Conservation (phyloP, 2,797 vertebrate genomes). For the Lutjanus campechanus region DNA sequence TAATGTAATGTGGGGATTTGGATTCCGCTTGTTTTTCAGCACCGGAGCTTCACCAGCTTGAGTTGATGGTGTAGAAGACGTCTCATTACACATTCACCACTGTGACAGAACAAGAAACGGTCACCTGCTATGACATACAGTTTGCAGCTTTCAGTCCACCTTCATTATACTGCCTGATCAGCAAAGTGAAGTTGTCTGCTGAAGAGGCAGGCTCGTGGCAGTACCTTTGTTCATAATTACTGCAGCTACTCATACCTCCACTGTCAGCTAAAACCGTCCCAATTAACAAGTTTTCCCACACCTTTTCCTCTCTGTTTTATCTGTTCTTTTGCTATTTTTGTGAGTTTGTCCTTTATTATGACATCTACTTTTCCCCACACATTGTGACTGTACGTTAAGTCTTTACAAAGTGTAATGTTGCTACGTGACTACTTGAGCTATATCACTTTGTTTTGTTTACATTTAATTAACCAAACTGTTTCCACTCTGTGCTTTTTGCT, state of each 20-base stretch:
- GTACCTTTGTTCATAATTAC: constrained; percentile 48
- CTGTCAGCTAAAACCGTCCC: constrained; percentile 33
- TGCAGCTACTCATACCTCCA: constrained; percentile 11
- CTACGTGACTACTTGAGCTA: neutral
- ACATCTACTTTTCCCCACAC: neutral
- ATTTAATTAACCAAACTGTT: neutral
- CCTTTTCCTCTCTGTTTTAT: neutral
- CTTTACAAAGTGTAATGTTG: neutral
- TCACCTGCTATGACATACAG: neutral
- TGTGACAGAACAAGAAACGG: neutral
- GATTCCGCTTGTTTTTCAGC: neutral
- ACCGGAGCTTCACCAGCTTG: neutral
- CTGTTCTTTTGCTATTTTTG: neutral
- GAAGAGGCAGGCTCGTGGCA: constrained; percentile 20
- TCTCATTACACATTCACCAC: neutral
- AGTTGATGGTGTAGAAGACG: constrained; percentile 2
- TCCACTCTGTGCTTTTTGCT: neutral
- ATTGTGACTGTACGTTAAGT: neutral
- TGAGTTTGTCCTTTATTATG: neutral
- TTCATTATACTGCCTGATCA: constrained; percentile 36
- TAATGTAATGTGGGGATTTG: neutral
- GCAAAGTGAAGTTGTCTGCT: constrained; percentile 24
- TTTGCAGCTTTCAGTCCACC: constrained; percentile 23
- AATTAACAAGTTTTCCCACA: constrained; percentile 19
- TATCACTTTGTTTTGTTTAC: neutral